These are phyloP conservation scores for Platynereis dumerilii DNA, from an alignment of 2,888 invertebrate genomes.

Conservation along the genomic window DNA sequence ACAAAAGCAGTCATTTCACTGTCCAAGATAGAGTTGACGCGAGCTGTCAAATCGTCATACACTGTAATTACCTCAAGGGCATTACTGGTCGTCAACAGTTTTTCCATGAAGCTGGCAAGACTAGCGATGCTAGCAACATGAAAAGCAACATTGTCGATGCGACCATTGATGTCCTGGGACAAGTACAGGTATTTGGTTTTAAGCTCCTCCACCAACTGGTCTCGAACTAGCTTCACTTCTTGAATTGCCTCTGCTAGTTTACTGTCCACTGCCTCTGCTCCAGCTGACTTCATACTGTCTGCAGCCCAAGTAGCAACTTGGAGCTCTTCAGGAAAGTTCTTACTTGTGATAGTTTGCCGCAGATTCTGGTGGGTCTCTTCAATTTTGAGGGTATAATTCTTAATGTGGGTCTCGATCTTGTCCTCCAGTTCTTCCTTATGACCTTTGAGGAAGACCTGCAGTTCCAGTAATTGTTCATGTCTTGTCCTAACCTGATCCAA, in stretches of 20 bases:
- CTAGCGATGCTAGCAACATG: constrained; percentile 21
- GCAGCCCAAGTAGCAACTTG: constrained; percentile 15
- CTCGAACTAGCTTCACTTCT: constrained; percentile 17
- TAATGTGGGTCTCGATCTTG: constrained; percentile 16
- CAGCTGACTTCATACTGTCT: constrained; percentile 14
- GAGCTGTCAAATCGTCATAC: constrained; percentile 19
- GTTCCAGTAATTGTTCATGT: constrained; percentile 19
- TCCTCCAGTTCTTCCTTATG: constrained; percentile 17
- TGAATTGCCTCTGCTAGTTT: not conserved
- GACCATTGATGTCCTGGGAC: constrained; percentile 13
- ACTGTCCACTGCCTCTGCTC: constrained; percentile 3
- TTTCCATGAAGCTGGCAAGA: constrained; percentile 14
- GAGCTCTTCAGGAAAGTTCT: constrained; percentile 9
- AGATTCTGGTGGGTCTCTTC: constrained; percentile 7
- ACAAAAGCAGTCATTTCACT: constrained; percentile 10
- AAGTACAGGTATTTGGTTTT: constrained; percentile 16
- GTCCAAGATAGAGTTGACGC: constrained; percentile 23
- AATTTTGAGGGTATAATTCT: constrained; percentile 10
- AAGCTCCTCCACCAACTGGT: constrained; percentile 16
- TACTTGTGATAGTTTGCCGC: not conserved
- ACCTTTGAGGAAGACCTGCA: constrained; percentile 21
- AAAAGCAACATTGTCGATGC: constrained; percentile 20
- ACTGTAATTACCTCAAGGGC: constrained; percentile 22
- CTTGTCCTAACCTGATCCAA: constrained; percentile 13
- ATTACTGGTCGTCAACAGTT: constrained; percentile 14